These are phyloP conservation scores for Platyrinchus mystaceus DNA, from an alignment of 2,797 vertebrate genomes.

Conservation along the genomic window DNA sequence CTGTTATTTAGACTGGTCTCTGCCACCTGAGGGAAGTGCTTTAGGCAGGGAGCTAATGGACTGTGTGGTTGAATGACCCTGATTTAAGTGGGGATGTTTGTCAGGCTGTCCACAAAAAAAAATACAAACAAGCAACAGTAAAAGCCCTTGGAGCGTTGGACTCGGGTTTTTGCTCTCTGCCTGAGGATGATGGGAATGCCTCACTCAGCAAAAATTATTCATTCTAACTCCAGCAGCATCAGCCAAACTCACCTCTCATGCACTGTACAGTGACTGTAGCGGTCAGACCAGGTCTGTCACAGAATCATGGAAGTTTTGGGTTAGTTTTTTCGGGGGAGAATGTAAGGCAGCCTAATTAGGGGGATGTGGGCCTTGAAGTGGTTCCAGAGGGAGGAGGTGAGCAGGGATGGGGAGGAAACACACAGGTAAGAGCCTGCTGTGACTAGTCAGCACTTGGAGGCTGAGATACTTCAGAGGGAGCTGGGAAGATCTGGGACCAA, in stretches of 20 bases:
- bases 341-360: background rate
- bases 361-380: background rate
- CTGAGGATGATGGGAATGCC: background rate
- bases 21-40: background rate
- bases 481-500: background rate
- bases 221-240: background rate
- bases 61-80: background rate
- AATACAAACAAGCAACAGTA: no score
- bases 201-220: background rate
- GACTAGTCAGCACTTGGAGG: background rate
- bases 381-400: background rate
- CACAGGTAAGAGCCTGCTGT: background rate
- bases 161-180: background rate
- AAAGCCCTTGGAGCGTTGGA: fast-evolving
- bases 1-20: background rate
- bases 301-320: background rate
- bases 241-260: fast-evolving
- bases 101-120: background rate
- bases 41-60: background rate
- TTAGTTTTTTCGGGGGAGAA: background rate
- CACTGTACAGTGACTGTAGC: background rate
- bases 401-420: background rate
- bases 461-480: background rate
- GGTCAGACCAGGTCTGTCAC: background rate
- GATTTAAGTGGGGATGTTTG: background rate